These are phyloP conservation scores for Enteromius fasciolatus DNA, from an alignment of 2,797 vertebrate genomes.

Conservation along the genomic window DNA sequence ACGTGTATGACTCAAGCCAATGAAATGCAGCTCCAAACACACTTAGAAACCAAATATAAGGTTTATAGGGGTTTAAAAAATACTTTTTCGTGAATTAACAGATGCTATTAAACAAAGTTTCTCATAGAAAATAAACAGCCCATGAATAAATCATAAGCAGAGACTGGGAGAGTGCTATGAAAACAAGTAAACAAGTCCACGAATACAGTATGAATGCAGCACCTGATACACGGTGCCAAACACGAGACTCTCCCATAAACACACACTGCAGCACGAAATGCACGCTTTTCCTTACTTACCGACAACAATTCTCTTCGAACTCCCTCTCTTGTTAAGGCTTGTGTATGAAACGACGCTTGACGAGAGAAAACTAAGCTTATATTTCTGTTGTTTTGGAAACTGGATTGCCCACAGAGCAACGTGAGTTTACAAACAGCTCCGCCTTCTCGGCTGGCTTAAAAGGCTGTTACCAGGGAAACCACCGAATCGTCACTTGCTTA, in stretches of 20 bases:
- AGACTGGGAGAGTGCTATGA: not conserved
- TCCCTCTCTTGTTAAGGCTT: not conserved
- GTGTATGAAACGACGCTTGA: not conserved
- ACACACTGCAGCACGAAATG: slow-evolving; percentile 13
- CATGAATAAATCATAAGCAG: not conserved
- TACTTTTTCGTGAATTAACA: not conserved
- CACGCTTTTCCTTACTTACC: slow-evolving; percentile 17
- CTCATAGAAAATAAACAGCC: not conserved
- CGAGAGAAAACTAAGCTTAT: not conserved
- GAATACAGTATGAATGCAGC: not conserved
- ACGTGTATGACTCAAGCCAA: not conserved
- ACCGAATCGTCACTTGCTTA: slow-evolving; percentile 43
- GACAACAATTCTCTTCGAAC: not conserved
- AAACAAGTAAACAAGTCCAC: slow-evolving; percentile 17
- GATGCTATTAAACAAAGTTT: not conserved
- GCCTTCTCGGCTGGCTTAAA: slow-evolving; percentile 46
- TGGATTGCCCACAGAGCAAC: not conserved
- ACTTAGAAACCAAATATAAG: not conserved
- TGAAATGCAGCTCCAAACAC: not conserved
- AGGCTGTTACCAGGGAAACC: slow-evolving; percentile 60
- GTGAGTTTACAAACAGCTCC: slow-evolving; percentile 49
- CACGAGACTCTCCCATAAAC: slow-evolving; percentile 50
- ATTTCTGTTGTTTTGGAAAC: slow-evolving; percentile 30
- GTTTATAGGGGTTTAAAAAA: not conserved
- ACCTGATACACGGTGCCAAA: slow-evolving; percentile 44